Base-by-base conservation (phyloP, 2,888 invertebrate genomes). In the Tetropium fuscum region DNA sequence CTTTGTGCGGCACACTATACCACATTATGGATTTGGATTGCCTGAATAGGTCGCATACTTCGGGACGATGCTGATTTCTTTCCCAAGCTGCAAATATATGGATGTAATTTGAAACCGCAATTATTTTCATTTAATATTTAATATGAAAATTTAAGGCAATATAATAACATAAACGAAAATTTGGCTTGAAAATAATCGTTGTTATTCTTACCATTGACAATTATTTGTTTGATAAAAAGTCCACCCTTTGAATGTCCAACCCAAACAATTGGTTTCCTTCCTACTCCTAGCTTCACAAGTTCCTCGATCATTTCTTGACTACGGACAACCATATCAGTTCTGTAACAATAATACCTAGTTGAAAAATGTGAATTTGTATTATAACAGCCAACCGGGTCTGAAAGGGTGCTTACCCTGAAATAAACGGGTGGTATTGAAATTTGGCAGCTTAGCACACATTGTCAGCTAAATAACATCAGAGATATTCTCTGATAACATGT, bases 181-280 rank as follows among this genome's bases (percentile, higher is more conserved):
- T n/a, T n/a, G n/a, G n/a, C n/a, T n/a, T n/a, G n/a, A n/a, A n/a
- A n/a, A n/a, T n/a, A n/a, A n/a, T n/a, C n/a, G n/a, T n/a, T n/a
- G n/a, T n/a, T n/a, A n/a, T 36, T 36, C 72, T 70, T 82, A 88
- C 89, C 88, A 81, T 90, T 87, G 20, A 90, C 86, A 38, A 94
- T 86, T 51, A 95, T 90, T 80, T 94, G 90, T 76, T 95, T 95
- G 15, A 94, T 90, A 69, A 93, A 90, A 0, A 95, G 82, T 0
- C 95, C 95, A 2, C 96, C 96, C 82, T 95, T 95, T 0, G 95
- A 95, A 78, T 90, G 90, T 0, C 89, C 90, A 2, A 95, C 92
- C 92, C 94, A 95, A 10, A 95, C 84, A 53, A 95, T 89, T 0
- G 95, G 95, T 64, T 86, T 80, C 48, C 86, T 84, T 0, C 91